phyloP scores from a whole-genome alignment of 2,797 vertebrate species.

The Sebastes jordani region DNA sequence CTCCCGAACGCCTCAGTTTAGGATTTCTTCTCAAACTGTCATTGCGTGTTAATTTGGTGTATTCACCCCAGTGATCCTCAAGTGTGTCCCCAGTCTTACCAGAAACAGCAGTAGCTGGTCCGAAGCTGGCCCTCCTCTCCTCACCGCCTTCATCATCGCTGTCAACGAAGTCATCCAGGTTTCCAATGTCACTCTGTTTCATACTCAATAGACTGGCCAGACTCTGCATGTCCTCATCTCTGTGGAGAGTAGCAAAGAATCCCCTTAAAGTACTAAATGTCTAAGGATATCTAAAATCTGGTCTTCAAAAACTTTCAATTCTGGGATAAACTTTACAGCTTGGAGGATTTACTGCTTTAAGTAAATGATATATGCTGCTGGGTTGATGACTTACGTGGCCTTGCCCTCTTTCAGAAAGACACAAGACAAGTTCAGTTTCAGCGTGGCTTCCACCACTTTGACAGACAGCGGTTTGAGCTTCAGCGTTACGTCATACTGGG shows the following conservation, averaged over 20 bases:
- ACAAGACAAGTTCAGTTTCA: conserved; percentile 88
- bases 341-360: background rate
- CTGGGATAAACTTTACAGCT: background rate
- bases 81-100: conserved; percentile 67
- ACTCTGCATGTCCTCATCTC: conserved; percentile 96
- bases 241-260: conserved; percentile 42
- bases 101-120: conserved; percentile 52
- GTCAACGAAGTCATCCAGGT: conserved; percentile 92
- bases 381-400: conserved; percentile 88
- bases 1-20: background rate
- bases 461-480: conserved; percentile 88
- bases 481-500: conserved; percentile 82
- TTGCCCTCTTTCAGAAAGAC: conserved; percentile 91
- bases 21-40: background rate
- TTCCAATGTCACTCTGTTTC: conserved; percentile 89
- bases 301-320: background rate
- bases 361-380: background rate
- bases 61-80: too few species aligned
- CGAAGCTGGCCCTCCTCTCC: conserved; percentile 64
- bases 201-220: conserved; percentile 92
- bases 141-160: conserved; percentile 86
- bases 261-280: background rate
- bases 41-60: background rate
- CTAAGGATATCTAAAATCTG: background rate
- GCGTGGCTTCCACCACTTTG: conserved; percentile 89